Evolutionary conservation across 2,888 invertebrate species (phyloP), one percentile per base, ranked within the genome.

Genomic region (Embidobia sp.): DNA sequence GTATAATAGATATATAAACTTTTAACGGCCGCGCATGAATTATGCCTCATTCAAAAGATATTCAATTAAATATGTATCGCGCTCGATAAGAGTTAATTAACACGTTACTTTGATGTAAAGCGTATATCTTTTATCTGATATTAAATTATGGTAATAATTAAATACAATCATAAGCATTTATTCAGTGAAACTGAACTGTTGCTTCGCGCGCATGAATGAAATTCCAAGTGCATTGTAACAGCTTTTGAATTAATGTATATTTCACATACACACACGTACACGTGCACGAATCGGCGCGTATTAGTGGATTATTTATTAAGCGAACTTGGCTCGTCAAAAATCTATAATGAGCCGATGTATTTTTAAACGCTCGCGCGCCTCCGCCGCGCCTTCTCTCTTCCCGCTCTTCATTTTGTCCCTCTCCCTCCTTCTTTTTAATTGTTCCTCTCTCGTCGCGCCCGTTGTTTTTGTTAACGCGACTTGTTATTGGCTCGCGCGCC

Each of bases 111-210:
- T 66, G 51, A 74, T 66, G 64, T 66, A 66, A 73, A 74, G 66
- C 59, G 49, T 66, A n/a, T n/a, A 59, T 51, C 73, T 74, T 74
- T 74, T 74, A 74, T 74, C 73, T 42, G 59, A 59, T 74, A 74
- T 74, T 66, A 74, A 74, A 74, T 74, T 74, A 66, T 66, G 66
- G 73, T 66, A 74, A 74, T 74, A 74, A 74, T 74, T 74, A 74
- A 64, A 74, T 59, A 49, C 73, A 66, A 64, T 74, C 73, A 66
- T 74, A 74, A 74, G 66, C 66, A 67, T 66, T 74, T 67, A 74
- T 74, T 74, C 67, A 74, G 59, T 59, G 66, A 66, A 74, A 74
- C 74, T 74, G 74, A 74, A 74, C 74, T 74, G 74, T 74, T 74
- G 74, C 74, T 67, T 67, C 61, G 59, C 66, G 74, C 66, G 61